Base-by-base conservation (phyloP, 2,888 invertebrate species). In the Cephus spinipes region DNA sequence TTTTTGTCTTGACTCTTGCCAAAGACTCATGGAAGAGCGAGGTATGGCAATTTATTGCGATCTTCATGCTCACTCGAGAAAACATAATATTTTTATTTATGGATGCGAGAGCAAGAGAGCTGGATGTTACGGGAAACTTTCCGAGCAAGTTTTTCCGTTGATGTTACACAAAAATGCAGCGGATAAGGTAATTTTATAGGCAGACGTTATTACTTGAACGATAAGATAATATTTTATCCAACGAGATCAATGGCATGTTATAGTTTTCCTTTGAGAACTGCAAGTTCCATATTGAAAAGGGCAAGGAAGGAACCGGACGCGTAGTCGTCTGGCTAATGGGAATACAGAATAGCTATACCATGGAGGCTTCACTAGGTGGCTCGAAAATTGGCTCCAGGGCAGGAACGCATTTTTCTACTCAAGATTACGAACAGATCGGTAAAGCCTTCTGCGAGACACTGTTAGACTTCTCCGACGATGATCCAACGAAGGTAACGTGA, bases 311-410 rank as follows among this genome's bases (percentile, higher is more conserved):
- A 4, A 98, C 98, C 0, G 98, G 98, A 11, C 93, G 98, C 79
- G 97, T 98, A 12, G 98, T 98, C 0, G 96, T 98, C 87, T 98
- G 98, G 98, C 96, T 98, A 94, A 94, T 98, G 94, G 98, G 98
- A 34, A 96, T 98, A 73, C 95, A 96, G 79, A 98, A 98, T 88
- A 98, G 98, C 91, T 98, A 97, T 90, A 98, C 98, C 6, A 95
- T 98, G 94, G 98, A 98, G 92, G 98, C 98, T 11, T 98, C 98
- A 0, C 97, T 98, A 91, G 97, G 97, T 76, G 98, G 98, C 12
- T 97, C 98, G 3, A 95, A 95, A 82, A 92, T 98, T 78, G 97
- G 97, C 3, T 95, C 96, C 73, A 94, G 97, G 89, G 93, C 94
- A 85, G 96, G 96, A 9, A 97, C 96, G 32, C 98, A 98, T 91